Evolutionary conservation across 64 coral and sea anemone genomes (phyloP).

Genomic region (Stichodactyla helianthus): DNA sequence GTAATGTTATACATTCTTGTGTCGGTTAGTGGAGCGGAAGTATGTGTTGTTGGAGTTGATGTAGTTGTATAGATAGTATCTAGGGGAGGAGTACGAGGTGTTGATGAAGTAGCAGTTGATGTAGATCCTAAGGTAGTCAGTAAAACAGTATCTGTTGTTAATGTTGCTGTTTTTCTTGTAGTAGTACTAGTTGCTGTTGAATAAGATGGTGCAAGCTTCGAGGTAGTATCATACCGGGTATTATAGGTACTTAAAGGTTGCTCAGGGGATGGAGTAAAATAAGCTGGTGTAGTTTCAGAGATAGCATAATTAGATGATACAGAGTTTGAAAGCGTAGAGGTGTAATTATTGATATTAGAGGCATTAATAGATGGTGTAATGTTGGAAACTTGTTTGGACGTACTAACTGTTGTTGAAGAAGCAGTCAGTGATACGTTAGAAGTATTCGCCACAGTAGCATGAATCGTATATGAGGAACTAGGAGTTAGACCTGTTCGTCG

Average conservation of each 20-base stretch:
- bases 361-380: background rate
- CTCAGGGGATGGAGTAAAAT: background rate
- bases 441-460: no score
- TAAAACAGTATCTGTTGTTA: no score
- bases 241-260: background rate
- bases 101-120: background rate
- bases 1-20: no score
- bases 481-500: no score
- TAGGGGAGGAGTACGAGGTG: no score
- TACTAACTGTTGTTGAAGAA: background rate
- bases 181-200: background rate
- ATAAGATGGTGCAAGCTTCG: background rate
- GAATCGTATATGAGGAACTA: no score
- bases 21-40: background rate
- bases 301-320: background rate
- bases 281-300: background rate
- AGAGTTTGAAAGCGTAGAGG: background rate
- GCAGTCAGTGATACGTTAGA: no score
- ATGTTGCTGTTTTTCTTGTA: background rate
- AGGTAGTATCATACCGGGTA: background rate
- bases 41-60: background rate
- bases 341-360: no score
- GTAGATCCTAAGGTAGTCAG: background rate
- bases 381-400: background rate
- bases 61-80: background rate